Base-by-base conservation (phyloP, 2,797 vertebrate genomes). In the Pipistrellus nathusii region DNA sequence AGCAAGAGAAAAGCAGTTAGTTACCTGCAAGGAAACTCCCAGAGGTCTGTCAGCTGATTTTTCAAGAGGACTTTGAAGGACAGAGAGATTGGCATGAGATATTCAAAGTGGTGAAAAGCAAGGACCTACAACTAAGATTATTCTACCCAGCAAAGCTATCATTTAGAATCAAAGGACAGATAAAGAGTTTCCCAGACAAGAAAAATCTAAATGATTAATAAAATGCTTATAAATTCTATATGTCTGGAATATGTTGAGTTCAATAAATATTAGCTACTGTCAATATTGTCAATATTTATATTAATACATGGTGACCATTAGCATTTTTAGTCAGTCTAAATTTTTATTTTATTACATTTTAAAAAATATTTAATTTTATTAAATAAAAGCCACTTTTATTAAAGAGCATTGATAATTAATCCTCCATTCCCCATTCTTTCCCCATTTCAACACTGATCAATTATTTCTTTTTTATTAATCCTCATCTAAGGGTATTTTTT, bases 401-500 rank as follows among this genome's bases (percentile, higher is more conserved):
- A 86, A 72, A 92, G 92, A 62, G 10, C 38, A 32, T 53, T 72
- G 81, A 21, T 51, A 82, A 92, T 80, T 90, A 78, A 94, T 80
- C 83, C 41, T 66, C 15, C 4, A 48, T 64, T 82, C 30, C 30
- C 75, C n/a, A 62, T 88, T 92, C 71, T 32, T 51, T 51, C 51
- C 51, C 15, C 51, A 53, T 53, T 51, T 53, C 51, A 53, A 53
- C 6, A 53, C 18, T 20, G 51, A 53, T 53, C 51, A 53, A 53
- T 53, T 53, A 18, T 20, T 53, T 53, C 51, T 53, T 53, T 53
- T 53, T 53, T 53, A 5, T 53, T 53, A 53, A 53, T 18, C 51
- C 51, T 38, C 38, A 38, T 38, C 38, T 38, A 38, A 38, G 38
- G 38, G 38, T 38, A 38, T 38, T 38, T 38, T 38, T 38, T 38